Base-by-base conservation (phyloP, 2,888 invertebrate genomes). In the Mayetiola destructor region DNA sequence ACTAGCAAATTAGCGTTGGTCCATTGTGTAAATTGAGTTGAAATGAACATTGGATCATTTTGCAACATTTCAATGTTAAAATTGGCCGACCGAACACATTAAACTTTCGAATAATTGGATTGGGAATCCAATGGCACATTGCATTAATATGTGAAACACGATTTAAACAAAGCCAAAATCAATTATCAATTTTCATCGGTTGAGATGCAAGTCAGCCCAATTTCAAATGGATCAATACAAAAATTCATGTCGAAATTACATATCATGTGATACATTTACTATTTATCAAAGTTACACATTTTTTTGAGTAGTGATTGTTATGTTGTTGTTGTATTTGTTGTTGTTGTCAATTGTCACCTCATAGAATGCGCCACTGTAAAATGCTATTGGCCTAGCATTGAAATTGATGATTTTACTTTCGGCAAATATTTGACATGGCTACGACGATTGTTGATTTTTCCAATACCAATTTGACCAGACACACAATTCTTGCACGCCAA, bases 371-470 rank as follows among this genome's bases (percentile, higher is more conserved):
- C 40, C 40, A 21, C 40, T 40, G 21, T 21, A 12, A 40, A 40
- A 40, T 40, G n/a, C 21, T 40, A 10, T 10, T 14, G 18, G 5
- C n/a, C 37, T 37, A 12, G 5, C 37, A 9, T 37, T 12, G 4
- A 10, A 37, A 2, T 27, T n/a, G n/a, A n/a, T n/a, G 27, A 16
- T 48, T 48, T 48, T 48, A 48, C 48, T 27, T 48, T 48, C 48
- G 27, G 27, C 27, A 48, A 48, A 48, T 48, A 48, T 48, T 48
- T 48, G 27, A 48, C n/a, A n/a, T n/a, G n/a, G n/a, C n/a, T n/a
- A n/a, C n/a, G n/a, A n/a, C n/a, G n/a, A n/a, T n/a, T n/a, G n/a
- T n/a, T n/a, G n/a, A n/a, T n/a, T n/a, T n/a, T n/a, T n/a, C n/a
- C n/a, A n/a, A n/a, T n/a, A n/a, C n/a, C n/a, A n/a, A n/a, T n/a